These are phyloP conservation scores for Garra rufa DNA, from an alignment of 2,113 vertebrate species.

Conservation along the genomic window DNA sequence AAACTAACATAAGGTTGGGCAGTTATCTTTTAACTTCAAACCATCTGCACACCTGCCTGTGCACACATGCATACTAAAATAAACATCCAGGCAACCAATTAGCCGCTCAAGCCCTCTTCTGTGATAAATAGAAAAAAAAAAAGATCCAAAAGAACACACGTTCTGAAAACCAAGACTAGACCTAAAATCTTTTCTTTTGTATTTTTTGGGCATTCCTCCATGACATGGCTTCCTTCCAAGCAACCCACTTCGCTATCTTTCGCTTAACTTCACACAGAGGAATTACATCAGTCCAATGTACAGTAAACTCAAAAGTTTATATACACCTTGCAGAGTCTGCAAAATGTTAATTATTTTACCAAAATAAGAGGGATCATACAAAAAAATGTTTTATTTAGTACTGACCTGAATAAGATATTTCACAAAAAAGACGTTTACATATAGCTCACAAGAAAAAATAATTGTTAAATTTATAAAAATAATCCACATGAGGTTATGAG, in stretches of 20 bases:
- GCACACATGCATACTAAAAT: conserved; percentile 32
- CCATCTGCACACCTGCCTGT: conserved; percentile 25
- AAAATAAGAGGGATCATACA: too few species aligned
- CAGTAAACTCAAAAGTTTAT: too few species aligned
- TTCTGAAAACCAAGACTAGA: not conserved
- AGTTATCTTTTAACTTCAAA: conserved; percentile 29
- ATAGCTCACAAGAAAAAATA: too few species aligned
- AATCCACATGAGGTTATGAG: too few species aligned
- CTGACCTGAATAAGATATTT: too few species aligned
- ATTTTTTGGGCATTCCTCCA: not conserved
- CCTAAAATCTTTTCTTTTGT: not conserved
- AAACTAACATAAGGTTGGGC: conserved; percentile 22
- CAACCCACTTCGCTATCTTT: not conserved
- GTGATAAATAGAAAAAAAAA: not conserved
- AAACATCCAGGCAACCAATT: conserved; percentile 31
- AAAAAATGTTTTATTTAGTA: too few species aligned
- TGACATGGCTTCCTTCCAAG: not conserved
- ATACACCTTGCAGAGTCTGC: too few species aligned
- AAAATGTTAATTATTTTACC: too few species aligned
- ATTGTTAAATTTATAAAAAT: too few species aligned
- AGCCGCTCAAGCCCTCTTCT: not conserved
- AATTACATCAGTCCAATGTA: too few species aligned
- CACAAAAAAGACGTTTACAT: too few species aligned
- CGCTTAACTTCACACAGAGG: too few species aligned
- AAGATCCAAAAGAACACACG: not conserved